Base-by-base conservation (phyloP, 2,113 vertebrate genomes). In the Trichechus manatus region DNA sequence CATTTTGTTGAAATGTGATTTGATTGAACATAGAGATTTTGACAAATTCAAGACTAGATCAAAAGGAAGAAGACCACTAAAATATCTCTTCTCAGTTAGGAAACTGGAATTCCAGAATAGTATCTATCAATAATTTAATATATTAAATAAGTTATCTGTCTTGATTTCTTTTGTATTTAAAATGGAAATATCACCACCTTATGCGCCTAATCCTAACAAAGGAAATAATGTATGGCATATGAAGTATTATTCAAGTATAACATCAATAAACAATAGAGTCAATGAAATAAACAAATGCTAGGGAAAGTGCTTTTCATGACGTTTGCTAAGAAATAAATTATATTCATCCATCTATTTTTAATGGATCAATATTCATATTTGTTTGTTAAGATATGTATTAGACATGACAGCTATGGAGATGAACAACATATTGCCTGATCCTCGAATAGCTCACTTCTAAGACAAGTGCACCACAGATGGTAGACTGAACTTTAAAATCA, bases 91-190 rank as follows among this genome's bases (percentile, higher is more conserved):
- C 22, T 87, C 10, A 42, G 3, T 44, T 25, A 94, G 4, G n/a
- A 64, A 9, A 93, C 82, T 20, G 14, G 15, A 95, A 96, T 80
- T 90, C 17, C 6, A 74, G 10, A 15, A 44, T 36, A 77, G 0
- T 74, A 56, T n/a, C 15, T 89, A 74, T 86, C 9, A 68, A n/a
- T 29, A 94, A 68, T n/a, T 27, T 79, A 93, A 89, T 81, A 84
- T 13, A 64, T 95, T 3, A 91, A 80, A 13, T 47, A 19, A 96
- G 89, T 36, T 64, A 9, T 79, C 6, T 33, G 6, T 2, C 42
- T 50, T 95, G 33, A 91, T 89, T 64, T 95, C 5, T 11, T 36
- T 94, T 78, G 79, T 53, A 66, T 91, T 96, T 92, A 92, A 84
- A 87, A 77, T 89, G 31, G 95, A 94, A 87, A 53, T 61, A 80